phyloP scores from a whole-genome alignment of 2,113 vertebrate genomes.

The Callipepla californica region DNA sequence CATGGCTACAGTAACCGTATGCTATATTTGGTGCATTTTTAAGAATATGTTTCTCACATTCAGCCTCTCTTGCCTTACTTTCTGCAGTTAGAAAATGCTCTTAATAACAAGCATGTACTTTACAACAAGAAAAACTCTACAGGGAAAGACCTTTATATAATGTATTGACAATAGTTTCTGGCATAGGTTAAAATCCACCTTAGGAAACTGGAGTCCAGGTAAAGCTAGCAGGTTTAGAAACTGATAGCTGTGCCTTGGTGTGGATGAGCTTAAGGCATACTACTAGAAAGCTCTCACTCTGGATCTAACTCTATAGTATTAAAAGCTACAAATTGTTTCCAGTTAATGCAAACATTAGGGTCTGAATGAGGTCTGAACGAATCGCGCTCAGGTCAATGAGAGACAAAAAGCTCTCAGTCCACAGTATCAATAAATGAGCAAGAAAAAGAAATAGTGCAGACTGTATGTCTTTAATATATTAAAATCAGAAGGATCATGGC shows the following conservation, averaged over 20 bases:
- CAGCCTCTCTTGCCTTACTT: background rate
- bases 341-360: background rate
- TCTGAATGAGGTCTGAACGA: background rate
- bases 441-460: background rate
- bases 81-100: background rate
- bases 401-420: background rate
- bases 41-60: background rate
- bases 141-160: background rate
- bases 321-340: background rate
- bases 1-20: background rate
- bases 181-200: background rate
- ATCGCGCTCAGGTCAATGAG: background rate
- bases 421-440: background rate
- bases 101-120: background rate
- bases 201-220: background rate
- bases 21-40: background rate
- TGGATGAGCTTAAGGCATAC: background rate
- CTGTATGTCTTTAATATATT: background rate
- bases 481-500: background rate
- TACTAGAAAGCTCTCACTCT: accelerated
- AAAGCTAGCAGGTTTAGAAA: background rate
- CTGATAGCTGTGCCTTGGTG: background rate
- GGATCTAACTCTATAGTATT: background rate
- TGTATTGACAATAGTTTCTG: background rate
- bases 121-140: background rate